Conservation (phyloP, 2,113 vertebrate genomes). For the Penelope pileata region DNA sequence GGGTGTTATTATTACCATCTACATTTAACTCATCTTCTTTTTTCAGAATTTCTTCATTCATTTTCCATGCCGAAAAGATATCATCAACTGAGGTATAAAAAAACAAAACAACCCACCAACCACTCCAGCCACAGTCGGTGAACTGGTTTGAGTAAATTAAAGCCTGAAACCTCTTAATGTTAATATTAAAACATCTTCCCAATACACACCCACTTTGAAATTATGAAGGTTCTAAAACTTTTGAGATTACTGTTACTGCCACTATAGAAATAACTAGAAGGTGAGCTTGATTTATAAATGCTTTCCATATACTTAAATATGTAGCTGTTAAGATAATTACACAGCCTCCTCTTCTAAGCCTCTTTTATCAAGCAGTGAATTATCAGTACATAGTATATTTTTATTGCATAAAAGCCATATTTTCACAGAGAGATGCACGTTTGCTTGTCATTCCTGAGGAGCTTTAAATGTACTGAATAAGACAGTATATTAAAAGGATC, state of each 20-base stretch:
- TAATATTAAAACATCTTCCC: background rate
- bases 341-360: background rate
- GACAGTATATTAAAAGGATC: background rate
- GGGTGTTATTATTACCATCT: background rate
- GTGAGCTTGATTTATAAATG: conserved; percentile 3
- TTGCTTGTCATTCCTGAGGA: background rate
- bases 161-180: background rate
- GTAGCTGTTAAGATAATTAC: background rate
- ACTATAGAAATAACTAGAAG: background rate
- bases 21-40: background rate
- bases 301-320: background rate
- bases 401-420: background rate
- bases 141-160: background rate
- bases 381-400: background rate
- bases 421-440: background rate
- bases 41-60: background rate
- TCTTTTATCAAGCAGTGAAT: conserved; percentile 1
- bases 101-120: background rate
- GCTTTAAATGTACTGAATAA: background rate
- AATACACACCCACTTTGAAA: background rate
- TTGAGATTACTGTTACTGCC: background rate
- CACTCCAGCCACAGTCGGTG: background rate
- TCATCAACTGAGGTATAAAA: background rate
- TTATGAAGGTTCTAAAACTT: background rate
- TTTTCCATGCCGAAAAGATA: background rate